Conservation (phyloP, 2,888 invertebrate species). For the Bruchidius siliquastri region DNA sequence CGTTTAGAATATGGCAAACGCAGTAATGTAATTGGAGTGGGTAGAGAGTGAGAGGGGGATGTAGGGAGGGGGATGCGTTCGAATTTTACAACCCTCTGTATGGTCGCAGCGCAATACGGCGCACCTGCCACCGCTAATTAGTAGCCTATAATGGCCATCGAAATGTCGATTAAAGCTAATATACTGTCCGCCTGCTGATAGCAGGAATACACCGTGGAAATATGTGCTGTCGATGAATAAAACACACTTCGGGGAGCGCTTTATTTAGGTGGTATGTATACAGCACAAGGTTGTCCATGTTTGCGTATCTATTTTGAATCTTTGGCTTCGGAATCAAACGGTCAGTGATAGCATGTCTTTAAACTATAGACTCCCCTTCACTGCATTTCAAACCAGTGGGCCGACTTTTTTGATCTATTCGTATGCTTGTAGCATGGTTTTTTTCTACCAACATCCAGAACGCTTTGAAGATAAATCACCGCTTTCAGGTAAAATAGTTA, state of each 20-base stretch:
- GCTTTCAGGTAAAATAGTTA: too few relatives aligned
- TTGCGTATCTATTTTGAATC: too few relatives aligned
- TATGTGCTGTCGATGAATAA: slow-evolving; percentile 15
- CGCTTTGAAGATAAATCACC: too few relatives aligned
- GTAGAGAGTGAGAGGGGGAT: slow-evolving; percentile 14
- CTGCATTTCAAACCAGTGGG: too few relatives aligned
- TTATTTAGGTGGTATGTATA: slow-evolving; percentile 9
- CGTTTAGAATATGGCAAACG: slow-evolving; percentile 5
- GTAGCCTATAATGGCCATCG: slow-evolving; percentile 47
- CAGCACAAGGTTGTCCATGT: too few relatives aligned
- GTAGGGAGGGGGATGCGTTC: neutral
- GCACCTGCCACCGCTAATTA: slow-evolving; percentile 50
- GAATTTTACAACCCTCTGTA: slow-evolving; percentile 35
- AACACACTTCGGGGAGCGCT: slow-evolving; percentile 17
- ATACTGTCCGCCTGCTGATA: slow-evolving; percentile 34
- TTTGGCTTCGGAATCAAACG: too few relatives aligned
- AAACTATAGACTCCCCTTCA: too few relatives aligned
- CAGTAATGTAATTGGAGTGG: slow-evolving; percentile 35
- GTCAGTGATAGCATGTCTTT: too few relatives aligned
- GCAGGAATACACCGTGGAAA: neutral
- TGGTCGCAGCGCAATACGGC: slow-evolving; percentile 37
- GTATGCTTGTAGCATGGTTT: too few relatives aligned
- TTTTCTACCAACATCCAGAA: too few relatives aligned
- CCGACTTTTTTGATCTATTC: too few relatives aligned
- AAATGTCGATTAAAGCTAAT: slow-evolving; percentile 48